Percentiles rank a stretch among this genome's conserved stretches.
phyloP scores from a whole-genome alignment of 2,888 invertebrate genomes.

The Lymantria dispar region DNA sequence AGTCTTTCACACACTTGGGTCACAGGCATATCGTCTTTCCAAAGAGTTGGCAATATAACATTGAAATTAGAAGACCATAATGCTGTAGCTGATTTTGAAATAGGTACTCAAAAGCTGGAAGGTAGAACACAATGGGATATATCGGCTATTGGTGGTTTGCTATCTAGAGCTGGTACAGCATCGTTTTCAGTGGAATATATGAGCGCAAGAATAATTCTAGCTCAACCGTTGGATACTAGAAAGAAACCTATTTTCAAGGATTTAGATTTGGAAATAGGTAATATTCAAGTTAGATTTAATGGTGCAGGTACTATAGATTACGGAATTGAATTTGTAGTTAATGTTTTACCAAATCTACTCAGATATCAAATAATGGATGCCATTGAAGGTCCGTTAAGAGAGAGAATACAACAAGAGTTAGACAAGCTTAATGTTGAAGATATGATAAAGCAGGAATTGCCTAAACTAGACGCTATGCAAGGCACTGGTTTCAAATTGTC shows the following conservation, averaged over 20 bases:
- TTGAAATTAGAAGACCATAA: slow-evolving; percentile 88
- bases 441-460: slow-evolving; percentile 86
- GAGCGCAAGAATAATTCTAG: slow-evolving; percentile 85
- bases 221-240: slow-evolving; percentile 90
- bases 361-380: slow-evolving; percentile 94
- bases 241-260: slow-evolving; percentile 87
- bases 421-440: slow-evolving; percentile 89
- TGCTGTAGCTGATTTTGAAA: slow-evolving; percentile 85
- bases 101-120: slow-evolving; percentile 90
- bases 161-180: slow-evolving; percentile 87
- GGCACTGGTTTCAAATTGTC: slow-evolving; percentile 71
- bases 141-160: slow-evolving; percentile 85
- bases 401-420: slow-evolving; percentile 87
- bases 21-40: slow-evolving; percentile 90
- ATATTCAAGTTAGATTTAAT: slow-evolving; percentile 91
- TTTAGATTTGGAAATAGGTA: slow-evolving; percentile 90
- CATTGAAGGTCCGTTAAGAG: slow-evolving; percentile 88
- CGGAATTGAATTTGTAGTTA: slow-evolving; percentile 89
- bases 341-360: slow-evolving; percentile 91
- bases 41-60: slow-evolving; percentile 90
- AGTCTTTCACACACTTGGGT: slow-evolving; percentile 89
- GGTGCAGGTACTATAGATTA: slow-evolving; percentile 95
- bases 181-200: slow-evolving; percentile 91
- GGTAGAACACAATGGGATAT: slow-evolving; percentile 92
- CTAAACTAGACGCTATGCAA: slow-evolving; percentile 84